These are phyloP conservation scores for Stomatorhinus ivindoensis DNA, from an alignment of 2,113 vertebrate genomes.

Conservation along the genomic window DNA sequence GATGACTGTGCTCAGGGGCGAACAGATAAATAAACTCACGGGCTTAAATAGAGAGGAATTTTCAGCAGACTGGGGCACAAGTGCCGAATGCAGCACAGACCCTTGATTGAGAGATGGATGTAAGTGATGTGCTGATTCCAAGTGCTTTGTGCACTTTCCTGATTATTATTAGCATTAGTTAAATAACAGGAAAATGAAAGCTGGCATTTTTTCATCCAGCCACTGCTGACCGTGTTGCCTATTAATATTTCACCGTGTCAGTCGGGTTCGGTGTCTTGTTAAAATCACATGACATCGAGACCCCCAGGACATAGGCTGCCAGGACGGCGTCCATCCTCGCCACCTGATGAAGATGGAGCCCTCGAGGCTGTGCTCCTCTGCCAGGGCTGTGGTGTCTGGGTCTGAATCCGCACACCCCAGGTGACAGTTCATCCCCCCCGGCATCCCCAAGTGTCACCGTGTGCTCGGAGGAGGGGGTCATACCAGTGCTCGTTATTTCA, in stretches of 20 bases:
- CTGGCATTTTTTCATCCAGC: background rate
- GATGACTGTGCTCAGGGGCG: background rate
- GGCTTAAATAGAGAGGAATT: background rate
- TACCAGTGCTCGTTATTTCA: background rate
- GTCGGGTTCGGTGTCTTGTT: background rate
- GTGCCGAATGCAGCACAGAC: background rate
- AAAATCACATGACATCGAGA: background rate
- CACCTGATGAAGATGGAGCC: background rate
- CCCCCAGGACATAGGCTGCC: background rate
- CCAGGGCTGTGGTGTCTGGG: background rate
- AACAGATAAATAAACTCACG: background rate
- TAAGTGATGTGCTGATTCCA: background rate
- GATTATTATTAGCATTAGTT: background rate
- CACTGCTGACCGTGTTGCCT: background rate
- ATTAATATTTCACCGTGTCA: constrained; percentile 1
- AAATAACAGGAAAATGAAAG: background rate
- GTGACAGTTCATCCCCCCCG: background rate
- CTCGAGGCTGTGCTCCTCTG: background rate
- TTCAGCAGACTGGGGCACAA: background rate
- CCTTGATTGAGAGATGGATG: background rate
- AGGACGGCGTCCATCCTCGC: background rate
- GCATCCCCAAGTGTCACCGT: background rate
- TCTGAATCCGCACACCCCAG: background rate
- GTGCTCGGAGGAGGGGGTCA: background rate
- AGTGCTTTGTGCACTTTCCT: background rate